These are phyloP conservation scores for Tipula unca DNA, from an alignment of 2,888 invertebrate genomes.

Conservation along the genomic window DNA sequence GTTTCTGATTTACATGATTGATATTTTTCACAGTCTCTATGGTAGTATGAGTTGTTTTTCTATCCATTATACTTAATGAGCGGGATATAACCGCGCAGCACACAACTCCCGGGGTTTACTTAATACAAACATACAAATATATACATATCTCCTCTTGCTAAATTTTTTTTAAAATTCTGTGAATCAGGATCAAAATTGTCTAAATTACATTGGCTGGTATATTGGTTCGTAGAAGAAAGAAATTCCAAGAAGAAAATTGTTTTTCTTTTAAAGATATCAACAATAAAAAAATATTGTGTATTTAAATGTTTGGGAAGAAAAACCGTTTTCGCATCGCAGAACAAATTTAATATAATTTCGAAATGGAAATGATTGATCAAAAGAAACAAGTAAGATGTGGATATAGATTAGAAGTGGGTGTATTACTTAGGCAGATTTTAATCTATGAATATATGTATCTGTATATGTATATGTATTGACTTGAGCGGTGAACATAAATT, in stretches of 20 bases:
- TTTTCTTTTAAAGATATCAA: background rate
- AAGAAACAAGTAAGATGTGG: background rate
- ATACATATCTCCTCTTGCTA: background rate
- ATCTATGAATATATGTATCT: background rate
- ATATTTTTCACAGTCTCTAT: background rate
- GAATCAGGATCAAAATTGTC: background rate
- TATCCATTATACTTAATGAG: background rate
- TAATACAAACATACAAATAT: background rate
- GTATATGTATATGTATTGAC: background rate
- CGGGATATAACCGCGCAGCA: background rate
- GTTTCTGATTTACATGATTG: background rate
- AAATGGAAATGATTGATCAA: background rate
- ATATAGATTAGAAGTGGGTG: background rate
- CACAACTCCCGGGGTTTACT: background rate
- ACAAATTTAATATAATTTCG: background rate
- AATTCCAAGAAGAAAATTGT: background rate
- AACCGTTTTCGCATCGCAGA: background rate
- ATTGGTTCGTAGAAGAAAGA: background rate
- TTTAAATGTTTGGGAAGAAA: background rate
- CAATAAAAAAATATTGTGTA: background rate
- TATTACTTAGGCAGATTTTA: background rate
- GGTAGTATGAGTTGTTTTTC: background rate
- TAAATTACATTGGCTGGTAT: background rate
- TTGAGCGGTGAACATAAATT: background rate
- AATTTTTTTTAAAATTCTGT: background rate